Evolutionary conservation across 2,888 invertebrate genomes (phyloP), one percentile per base, ranked within the genome.

Genomic region (Elysia crispata): DNA sequence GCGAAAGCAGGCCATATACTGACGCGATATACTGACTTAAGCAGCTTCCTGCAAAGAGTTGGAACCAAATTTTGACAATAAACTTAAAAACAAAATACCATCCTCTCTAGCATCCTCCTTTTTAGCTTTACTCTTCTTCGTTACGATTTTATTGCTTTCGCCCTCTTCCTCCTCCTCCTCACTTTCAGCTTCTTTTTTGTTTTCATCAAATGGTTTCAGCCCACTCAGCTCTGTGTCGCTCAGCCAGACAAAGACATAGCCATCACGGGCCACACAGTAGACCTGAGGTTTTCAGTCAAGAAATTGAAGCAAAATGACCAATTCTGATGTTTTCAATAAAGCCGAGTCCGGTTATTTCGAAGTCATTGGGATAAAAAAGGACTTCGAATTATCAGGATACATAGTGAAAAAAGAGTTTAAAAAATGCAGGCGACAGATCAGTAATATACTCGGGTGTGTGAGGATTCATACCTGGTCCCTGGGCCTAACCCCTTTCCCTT

Each of bases 211-310:
- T 8, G 88, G 93, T 23, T 94, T 92, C 69, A 97, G 93, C 77
- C 95, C 95, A 74, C 95, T 94, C 0, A 95, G 94, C 80, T 95
- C 95, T 76, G 96, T 92, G 86, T 94, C 95, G 85, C 97, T 96
- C 89, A 97, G 95, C 98, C 98, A 98, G 66, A 97, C 91, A 90
- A 95, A 95, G 5, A 97, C 92, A 86, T 96, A 96, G 0, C 97
- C 97, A 92, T 97, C 97, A 87, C 95, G 94, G 89, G 85, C 87
- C n/a, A 91, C 82, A 70, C 87, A 85, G 84, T 88, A 91, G 15
- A 92, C 54, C 92, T 92, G 41, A 11, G 11, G 11, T 41, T 11
- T 41, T 41, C 5, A 41, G 41, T 41, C 41, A 41, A 41, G 41
- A 41, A 41, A 41, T 41, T 41, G 11, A 6, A 3, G 41, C 41